These are phyloP conservation scores for Ichneumoninae sp. DNA, from an alignment of 2,888 invertebrate species.

Conservation along the genomic window DNA sequence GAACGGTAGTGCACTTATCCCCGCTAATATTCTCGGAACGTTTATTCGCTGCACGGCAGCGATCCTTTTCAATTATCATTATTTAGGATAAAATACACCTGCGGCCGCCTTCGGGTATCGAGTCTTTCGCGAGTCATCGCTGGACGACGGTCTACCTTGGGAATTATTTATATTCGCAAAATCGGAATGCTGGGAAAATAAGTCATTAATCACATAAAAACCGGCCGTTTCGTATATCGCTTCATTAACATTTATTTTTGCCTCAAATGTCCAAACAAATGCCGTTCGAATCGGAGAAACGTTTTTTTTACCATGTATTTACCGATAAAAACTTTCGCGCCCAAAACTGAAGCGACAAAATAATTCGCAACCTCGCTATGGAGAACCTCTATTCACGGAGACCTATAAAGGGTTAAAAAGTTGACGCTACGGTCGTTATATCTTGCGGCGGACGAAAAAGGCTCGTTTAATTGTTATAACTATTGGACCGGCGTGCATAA, in stretches of 20 bases:
- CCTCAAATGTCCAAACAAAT: neutral
- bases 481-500: neutral
- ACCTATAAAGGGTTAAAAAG: neutral
- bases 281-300: neutral
- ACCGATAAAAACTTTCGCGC: neutral
- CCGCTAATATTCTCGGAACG: conserved; percentile 5
- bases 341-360: too few relatives aligned
- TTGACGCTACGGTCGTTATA: neutral
- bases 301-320: neutral
- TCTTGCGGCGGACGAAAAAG: neutral
- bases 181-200: neutral
- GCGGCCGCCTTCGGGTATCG: neutral
- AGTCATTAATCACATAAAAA: neutral
- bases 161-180: neutral
- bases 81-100: neutral
- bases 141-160: neutral
- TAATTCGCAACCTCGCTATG: too few relatives aligned
- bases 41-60: conserved; percentile 1
- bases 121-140: neutral
- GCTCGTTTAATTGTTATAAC: conserved; percentile 38
- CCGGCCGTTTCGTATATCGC: neutral
- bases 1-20: conserved; percentile 12
- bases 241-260: neutral
- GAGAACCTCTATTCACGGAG: neutral
- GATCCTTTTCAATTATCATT: conserved; percentile 1